Evolutionary conservation across 2,888 invertebrate species (phyloP).

Genomic region (Scaptomyza parva): DNA sequence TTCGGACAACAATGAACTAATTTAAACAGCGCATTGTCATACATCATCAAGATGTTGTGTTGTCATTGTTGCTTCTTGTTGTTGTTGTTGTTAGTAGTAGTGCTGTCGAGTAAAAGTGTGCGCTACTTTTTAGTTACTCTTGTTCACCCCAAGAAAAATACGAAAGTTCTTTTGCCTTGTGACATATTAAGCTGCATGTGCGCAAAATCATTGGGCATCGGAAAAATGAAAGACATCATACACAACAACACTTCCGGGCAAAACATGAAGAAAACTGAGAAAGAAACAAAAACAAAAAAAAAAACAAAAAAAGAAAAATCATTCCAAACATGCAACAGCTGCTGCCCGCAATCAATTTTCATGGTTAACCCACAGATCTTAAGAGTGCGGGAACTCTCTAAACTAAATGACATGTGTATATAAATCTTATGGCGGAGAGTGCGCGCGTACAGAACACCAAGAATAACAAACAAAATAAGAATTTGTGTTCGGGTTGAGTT

Average conservation of each 20-base stretch:
- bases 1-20: slow-evolving; percentile 76
- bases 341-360: slow-evolving; percentile 78
- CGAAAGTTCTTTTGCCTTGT: slow-evolving; percentile 18
- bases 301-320: slow-evolving; percentile 11
- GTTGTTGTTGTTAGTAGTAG: slow-evolving; percentile 19
- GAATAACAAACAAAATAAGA: too few species aligned
- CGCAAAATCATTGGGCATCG: slow-evolving; percentile 60
- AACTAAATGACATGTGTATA: slow-evolving; percentile 63
- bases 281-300: slow-evolving; percentile 23
- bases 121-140: slow-evolving; percentile 11
- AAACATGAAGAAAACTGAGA: slow-evolving; percentile 47
- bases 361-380: slow-evolving; percentile 69
- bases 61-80: slow-evolving; percentile 21
- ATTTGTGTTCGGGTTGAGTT: neutral
- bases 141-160: slow-evolving; percentile 7
- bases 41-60: slow-evolving; percentile 55
- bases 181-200: slow-evolving; percentile 67
- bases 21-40: slow-evolving; percentile 67
- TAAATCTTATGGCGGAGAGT: slow-evolving; percentile 34
- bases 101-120: slow-evolving; percentile 13
- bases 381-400: slow-evolving; percentile 38
- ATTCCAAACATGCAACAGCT: slow-evolving; percentile 57
- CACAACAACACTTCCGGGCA: slow-evolving; percentile 65
- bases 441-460: slow-evolving; percentile 48
- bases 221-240: slow-evolving; percentile 59